phyloP scores from a whole-genome alignment of 2,113 vertebrate species.

The Pteropus alecto region DNA sequence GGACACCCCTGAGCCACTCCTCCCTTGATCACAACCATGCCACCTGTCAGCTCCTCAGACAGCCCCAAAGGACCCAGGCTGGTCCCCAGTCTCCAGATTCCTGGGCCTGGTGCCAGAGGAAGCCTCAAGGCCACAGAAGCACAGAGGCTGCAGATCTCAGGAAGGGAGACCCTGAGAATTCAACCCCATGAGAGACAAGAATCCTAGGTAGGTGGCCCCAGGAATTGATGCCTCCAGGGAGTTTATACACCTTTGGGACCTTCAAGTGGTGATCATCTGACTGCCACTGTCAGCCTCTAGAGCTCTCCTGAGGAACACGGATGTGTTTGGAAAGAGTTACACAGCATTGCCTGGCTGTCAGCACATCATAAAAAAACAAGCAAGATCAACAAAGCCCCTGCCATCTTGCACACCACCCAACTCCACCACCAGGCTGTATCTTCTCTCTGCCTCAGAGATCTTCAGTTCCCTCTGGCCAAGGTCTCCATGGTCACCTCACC shows the following conservation, averaged over 20 bases:
- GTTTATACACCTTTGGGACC: not conserved
- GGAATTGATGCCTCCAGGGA: not conserved
- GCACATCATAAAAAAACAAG: not conserved
- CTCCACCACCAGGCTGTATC: accelerated
- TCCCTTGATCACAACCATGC: not conserved
- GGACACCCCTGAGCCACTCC: not conserved
- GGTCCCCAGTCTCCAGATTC: not conserved
- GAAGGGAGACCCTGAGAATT: not conserved
- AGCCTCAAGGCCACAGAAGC: accelerated
- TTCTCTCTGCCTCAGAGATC: not conserved
- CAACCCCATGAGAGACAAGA: not conserved
- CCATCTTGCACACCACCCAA: not conserved
- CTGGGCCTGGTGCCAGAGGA: not conserved
- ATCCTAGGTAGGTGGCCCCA: too few relatives aligned
- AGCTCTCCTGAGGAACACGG: not conserved
- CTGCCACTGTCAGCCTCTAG: not conserved
- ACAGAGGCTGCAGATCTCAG: not conserved
- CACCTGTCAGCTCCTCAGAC: not conserved
- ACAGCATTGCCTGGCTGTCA: not conserved
- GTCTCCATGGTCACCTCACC: not conserved
- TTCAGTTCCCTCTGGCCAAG: not conserved
- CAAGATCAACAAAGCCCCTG: not conserved
- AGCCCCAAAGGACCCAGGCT: not conserved
- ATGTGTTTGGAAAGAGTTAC: not conserved
- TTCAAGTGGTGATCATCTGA: not conserved